Evolutionary conservation across 2,797 vertebrate species (phyloP), one percentile per base, ranked within the genome.

Genomic region (Luscinia megarhynchos): DNA sequence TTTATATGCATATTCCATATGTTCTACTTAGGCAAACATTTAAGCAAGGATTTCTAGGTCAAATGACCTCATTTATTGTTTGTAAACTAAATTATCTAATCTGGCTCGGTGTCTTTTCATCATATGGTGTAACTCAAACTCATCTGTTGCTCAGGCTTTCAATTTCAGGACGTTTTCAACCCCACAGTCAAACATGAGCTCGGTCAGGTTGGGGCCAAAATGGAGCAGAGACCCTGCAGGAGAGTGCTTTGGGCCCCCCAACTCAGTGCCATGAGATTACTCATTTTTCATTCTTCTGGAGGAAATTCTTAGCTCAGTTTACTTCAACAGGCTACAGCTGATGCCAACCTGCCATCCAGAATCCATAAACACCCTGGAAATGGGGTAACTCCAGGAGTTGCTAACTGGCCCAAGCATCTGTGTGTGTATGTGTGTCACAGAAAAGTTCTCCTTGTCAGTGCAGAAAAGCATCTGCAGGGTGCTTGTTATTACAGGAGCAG

Each of bases 61-160:
- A 78, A 83, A 89, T 92, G 32, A 86, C 63, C 48, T 92, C 62
- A 85, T 89, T 75, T 89, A 51, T 83, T 83, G 73, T 95, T 95
- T 87, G 81, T 92, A 91, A 93, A 90, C 81, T 55, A 77, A 72
- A 29, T 46, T 87, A 72, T 93, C 84, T 94, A 68, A 92, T 93
- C 87, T 95, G 89, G 64, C 53, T 78, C 54, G 24, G 57, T 22
- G 40, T 84, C 36, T 80, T 95, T 61, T 83, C 66, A 48, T 95
- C 46, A 45, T 86, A 41, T n/a, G 40, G 46, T 87, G 64, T 51
- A 43, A 87, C 43, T 90, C 89, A 94, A 79, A 80, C 40, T 94
- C 58, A 41, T 89, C 64, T 91, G 64, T 51, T 91, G 46, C 62
- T 89, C 19, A 83, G 72, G 26, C 17, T 91, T 66, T 45, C n/a